These are phyloP conservation scores for Rhopalosiphum maidis DNA, from an alignment of 1,140 invertebrate species.

Conservation along the genomic window DNA sequence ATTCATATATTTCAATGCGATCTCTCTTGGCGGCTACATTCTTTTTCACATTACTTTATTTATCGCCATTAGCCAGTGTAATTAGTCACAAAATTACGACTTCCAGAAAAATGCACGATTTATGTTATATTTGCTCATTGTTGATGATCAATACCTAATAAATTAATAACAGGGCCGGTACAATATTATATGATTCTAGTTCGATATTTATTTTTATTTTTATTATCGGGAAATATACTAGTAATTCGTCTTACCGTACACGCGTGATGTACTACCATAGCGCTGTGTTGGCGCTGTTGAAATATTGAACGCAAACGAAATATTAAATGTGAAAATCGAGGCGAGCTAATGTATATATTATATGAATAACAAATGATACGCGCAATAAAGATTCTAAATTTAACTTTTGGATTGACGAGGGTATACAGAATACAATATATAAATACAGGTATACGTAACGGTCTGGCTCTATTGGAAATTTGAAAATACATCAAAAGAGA, in stretches of 20 bases:
- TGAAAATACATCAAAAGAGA: slow-evolving; percentile 8
- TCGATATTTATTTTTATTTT: not conserved
- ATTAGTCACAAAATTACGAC: not conserved
- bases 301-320: not conserved
- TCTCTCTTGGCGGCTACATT: not conserved
- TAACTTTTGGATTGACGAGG: not conserved
- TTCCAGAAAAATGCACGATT: not conserved
- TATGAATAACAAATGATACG: not conserved
- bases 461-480: not conserved
- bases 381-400: slow-evolving; percentile 26
- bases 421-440: not conserved
- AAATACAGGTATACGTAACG: not conserved
- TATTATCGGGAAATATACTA: not conserved
- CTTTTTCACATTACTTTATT: not conserved
- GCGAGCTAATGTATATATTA: not conserved
- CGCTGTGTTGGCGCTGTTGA: not conserved
- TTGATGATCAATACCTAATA: slow-evolving; percentile 9
- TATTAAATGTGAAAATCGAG: not conserved
- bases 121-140: not conserved
- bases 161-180: not conserved
- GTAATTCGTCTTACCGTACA: not conserved
- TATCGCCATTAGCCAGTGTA: not conserved
- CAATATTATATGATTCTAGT: not conserved
- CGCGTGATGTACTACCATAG: too few species aligned
- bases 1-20: not conserved